These are phyloP conservation scores for Ondatra zibethicus DNA, from an alignment of 2,113 vertebrate genomes.

Conservation along the genomic window DNA sequence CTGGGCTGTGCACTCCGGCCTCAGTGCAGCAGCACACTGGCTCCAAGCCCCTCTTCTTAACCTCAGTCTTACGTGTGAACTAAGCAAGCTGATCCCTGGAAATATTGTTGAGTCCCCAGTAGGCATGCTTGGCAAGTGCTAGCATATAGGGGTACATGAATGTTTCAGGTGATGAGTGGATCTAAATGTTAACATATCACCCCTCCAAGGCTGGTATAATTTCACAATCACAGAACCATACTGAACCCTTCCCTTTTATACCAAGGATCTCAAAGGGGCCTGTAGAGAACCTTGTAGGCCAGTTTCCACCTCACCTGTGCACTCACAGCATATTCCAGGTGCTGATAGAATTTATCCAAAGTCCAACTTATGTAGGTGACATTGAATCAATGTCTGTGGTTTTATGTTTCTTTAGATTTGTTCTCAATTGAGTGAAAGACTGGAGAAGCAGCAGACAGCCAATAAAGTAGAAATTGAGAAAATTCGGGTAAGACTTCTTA, in stretches of 20 bases:
- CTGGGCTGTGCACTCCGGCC: not conserved
- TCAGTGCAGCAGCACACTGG: not conserved
- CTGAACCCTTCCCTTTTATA: not conserved
- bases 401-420: constrained; percentile 92
- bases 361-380: not conserved
- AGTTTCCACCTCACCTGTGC: not conserved
- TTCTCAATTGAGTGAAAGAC: constrained; percentile 97
- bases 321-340: not conserved
- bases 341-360: not conserved
- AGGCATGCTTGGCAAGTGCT: not conserved
- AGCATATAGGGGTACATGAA: not conserved
- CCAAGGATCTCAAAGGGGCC: not conserved
- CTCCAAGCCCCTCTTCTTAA: not conserved
- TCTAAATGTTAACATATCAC: not conserved
- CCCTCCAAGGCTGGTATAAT: not conserved
- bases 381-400: not conserved
- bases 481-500: constrained; percentile 92
- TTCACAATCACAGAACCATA: not conserved
- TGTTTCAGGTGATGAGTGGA: not conserved
- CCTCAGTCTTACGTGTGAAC: not conserved
- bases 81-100: not conserved
- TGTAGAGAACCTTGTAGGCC: accelerated
- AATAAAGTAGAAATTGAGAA: constrained; percentile 97
- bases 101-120: not conserved
- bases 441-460: constrained; percentile 97